phyloP scores from a whole-genome alignment of 2,113 vertebrate species.

The Cyprinodon variegatus region DNA sequence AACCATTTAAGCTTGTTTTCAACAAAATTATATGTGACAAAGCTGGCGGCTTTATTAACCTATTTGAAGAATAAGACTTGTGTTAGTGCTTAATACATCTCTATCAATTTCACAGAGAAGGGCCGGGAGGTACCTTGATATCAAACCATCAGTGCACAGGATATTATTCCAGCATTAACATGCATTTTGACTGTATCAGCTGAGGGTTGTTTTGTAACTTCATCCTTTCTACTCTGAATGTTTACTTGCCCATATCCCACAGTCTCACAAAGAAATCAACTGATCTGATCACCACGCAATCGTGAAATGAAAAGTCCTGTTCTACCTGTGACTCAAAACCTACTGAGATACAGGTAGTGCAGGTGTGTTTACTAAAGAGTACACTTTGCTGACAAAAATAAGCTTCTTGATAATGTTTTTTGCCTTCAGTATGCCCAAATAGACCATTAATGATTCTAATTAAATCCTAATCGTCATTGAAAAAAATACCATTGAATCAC shows the following conservation, averaged over 20 bases:
- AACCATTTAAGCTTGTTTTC: background rate
- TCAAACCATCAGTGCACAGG: constrained; percentile 1
- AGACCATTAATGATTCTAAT: no score
- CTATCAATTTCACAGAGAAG: background rate
- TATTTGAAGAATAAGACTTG: background rate
- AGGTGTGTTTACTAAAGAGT: background rate
- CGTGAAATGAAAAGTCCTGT: background rate
- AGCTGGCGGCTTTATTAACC: background rate
- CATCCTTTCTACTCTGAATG: constrained; percentile 5
- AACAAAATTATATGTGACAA: background rate
- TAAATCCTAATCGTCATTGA: no score
- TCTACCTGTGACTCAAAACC: background rate
- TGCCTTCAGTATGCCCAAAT: no score
- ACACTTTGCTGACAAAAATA: background rate
- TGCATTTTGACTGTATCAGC: background rate
- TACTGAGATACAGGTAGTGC: background rate
- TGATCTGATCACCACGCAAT: constrained; percentile 15
- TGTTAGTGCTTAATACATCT: background rate
- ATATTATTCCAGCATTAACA: constrained; percentile 7
- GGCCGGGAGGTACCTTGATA: background rate
- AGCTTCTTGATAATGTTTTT: background rate
- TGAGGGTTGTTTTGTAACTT: constrained; percentile 24
- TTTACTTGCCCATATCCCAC: constrained; percentile 10
- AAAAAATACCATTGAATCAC: no score
- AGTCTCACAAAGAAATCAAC: background rate